phyloP scores from a whole-genome alignment of 1,140 invertebrate species.

The Bombus soroeensis region DNA sequence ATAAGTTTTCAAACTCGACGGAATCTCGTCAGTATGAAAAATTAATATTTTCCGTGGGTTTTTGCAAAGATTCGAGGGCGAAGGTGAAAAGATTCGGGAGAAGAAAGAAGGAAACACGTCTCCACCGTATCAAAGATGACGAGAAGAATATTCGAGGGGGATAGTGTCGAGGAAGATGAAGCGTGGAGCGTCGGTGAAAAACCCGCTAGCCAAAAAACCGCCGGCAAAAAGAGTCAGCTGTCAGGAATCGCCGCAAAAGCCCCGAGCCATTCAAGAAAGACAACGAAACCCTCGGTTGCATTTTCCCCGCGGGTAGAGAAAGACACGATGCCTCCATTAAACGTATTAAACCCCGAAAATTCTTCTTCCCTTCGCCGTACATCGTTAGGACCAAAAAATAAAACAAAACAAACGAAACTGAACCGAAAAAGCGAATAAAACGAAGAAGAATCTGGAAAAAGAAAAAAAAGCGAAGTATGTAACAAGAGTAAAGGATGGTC shows the following conservation, averaged over 20 bases:
- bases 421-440: not conserved
- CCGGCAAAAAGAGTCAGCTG: slow-evolving; percentile 23
- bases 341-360: slow-evolving; percentile 25
- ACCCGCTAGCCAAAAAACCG: slow-evolving; percentile 10
- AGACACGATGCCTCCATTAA: slow-evolving; percentile 20
- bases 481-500: not conserved
- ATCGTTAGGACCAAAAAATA: not conserved
- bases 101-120: not conserved
- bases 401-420: no score
- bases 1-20: no score
- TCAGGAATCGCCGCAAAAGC: slow-evolving; percentile 25
- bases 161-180: slow-evolving; percentile 13
- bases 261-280: not conserved
- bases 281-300: not conserved
- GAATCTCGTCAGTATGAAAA: not conserved
- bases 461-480: not conserved
- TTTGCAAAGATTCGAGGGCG: not conserved
- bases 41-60: no score
- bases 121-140: slow-evolving; percentile 6
- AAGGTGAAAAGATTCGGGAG: no score
- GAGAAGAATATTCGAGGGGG: slow-evolving; percentile 17
- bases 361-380: not conserved
- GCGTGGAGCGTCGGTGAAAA: not conserved
- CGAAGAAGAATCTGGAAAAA: not conserved
- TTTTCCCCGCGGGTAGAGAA: not conserved